phyloP scores from a whole-genome alignment of 1,140 invertebrate genomes.

The Liolophura sinensis region DNA sequence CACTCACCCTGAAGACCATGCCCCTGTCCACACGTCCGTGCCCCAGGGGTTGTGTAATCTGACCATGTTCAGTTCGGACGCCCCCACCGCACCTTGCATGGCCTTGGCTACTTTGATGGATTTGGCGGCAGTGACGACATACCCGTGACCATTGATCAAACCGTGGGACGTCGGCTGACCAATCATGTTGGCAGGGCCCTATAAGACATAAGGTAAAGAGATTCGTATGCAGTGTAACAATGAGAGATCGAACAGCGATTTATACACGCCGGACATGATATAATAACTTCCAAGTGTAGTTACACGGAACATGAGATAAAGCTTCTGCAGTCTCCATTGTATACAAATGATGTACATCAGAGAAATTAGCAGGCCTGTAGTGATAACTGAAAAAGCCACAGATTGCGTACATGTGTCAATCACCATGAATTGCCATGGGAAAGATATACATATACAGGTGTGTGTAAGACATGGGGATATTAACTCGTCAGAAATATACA shows the following conservation, averaged over 20 bases:
- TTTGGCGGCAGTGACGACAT: constrained; percentile 69
- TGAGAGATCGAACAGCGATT: background rate
- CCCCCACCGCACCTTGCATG: constrained; percentile 59
- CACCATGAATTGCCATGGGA: too few species aligned
- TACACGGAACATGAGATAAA: too few species aligned
- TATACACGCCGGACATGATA: background rate
- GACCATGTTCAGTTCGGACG: constrained; percentile 37
- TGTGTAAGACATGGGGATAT: too few species aligned
- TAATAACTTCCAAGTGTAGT: too few species aligned
- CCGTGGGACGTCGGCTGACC: constrained; percentile 54
- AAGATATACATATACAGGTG: too few species aligned
- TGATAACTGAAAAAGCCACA: too few species aligned
- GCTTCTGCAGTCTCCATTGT: too few species aligned
- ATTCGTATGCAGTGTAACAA: background rate
- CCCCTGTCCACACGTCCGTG: constrained; percentile 71
- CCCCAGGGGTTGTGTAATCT: constrained; percentile 70
- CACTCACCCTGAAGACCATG: constrained; percentile 63
- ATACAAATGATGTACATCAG: too few species aligned
- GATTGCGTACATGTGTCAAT: too few species aligned
- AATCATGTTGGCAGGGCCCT: constrained; percentile 30
- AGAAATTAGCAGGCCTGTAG: too few species aligned
- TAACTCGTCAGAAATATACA: too few species aligned
- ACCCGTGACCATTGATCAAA: constrained; percentile 71
- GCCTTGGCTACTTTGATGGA: constrained; percentile 66
- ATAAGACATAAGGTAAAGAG: constrained; percentile 8